Conservation (phyloP, 2,888 invertebrate genomes). For the Acronicta psi region DNA sequence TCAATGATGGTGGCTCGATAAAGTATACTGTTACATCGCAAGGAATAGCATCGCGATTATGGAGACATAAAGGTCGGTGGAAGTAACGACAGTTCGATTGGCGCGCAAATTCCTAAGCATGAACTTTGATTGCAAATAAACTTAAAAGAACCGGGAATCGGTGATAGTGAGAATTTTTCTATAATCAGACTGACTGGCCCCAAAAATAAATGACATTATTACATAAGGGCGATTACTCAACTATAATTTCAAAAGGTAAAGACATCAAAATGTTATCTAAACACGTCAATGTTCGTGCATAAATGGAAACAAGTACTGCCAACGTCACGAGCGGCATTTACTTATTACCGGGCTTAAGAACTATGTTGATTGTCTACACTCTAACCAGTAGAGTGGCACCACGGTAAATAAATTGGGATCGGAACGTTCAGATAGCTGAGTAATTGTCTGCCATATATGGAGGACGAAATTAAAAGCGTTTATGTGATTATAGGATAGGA, state of each 20-base stretch:
- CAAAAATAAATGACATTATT: conserved; percentile 1
- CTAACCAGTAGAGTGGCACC: conserved; percentile 49
- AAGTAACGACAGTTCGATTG: conserved; percentile 9
- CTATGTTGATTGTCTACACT: conserved; percentile 63
- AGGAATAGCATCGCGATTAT: conserved; percentile 22
- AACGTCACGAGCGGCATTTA: conserved; percentile 70
- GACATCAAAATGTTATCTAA: conserved; percentile 42
- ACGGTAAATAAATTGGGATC: conserved; percentile 54
- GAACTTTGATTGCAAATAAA: conserved; percentile 1
- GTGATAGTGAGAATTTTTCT: too few relatives aligned
- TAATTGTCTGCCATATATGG: conserved; percentile 48
- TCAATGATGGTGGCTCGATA: conserved; percentile 44
- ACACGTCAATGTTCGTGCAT: conserved; percentile 46
- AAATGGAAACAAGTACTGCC: conserved; percentile 68
- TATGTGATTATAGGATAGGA: conserved; percentile 30
- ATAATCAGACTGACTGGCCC: too few relatives aligned
- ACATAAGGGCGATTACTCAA: conserved; percentile 20
- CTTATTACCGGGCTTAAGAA: conserved; percentile 66
- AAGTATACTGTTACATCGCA: conserved; percentile 30
- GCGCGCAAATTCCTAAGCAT: not conserved
- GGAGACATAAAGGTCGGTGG: conserved; percentile 23
- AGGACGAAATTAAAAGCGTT: conserved; percentile 36
- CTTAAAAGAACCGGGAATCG: too few relatives aligned
- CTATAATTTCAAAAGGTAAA: conserved; percentile 21
- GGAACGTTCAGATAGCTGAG: conserved; percentile 37